Conservation (phyloP, 2,888 invertebrate genomes). For the Linyphia triangularis region DNA sequence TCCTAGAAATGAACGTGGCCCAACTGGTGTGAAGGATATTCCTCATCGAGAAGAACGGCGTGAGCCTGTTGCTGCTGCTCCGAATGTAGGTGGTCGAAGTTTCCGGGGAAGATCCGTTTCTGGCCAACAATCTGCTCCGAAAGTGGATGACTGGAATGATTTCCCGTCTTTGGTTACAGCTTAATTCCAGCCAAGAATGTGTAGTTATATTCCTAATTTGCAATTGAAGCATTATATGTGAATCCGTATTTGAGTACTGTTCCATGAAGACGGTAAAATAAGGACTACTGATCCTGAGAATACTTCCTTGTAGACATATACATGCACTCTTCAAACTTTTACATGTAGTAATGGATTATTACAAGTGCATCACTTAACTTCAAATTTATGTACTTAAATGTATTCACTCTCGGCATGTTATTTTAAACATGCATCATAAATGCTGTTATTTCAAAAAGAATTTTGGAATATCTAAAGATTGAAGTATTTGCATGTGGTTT, state of each 20-base stretch:
- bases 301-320: conserved; percentile 66
- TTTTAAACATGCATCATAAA: conserved; percentile 31
- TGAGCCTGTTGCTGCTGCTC: conserved; percentile 73
- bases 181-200: conserved; percentile 73
- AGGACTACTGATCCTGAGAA: conserved; percentile 47
- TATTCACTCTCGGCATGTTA: conserved; percentile 58
- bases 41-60: conserved; percentile 76
- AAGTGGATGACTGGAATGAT: conserved; percentile 95
- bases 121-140: conserved; percentile 75
- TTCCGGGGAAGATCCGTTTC: conserved; percentile 61
- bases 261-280: conserved; percentile 34
- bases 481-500: too few species aligned
- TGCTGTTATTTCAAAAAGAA: conserved; percentile 24
- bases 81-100: conserved; percentile 77
- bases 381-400: conserved; percentile 29
- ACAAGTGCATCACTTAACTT: conserved; percentile 40
- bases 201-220: conserved; percentile 63
- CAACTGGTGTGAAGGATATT: conserved; percentile 74
- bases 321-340: conserved; percentile 43
- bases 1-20: conserved; percentile 78
- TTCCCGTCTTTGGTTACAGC: conserved; percentile 89
- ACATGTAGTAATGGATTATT: conserved; percentile 28
- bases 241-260: conserved; percentile 57
- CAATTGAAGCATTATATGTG: conserved; percentile 45
- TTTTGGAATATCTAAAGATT: too few species aligned